A percentile compares a stretch with the other conserved stretches of the same genome.
Conservation (phyloP, 2,113 vertebrate species). For the Nycticebus coucang region DNA sequence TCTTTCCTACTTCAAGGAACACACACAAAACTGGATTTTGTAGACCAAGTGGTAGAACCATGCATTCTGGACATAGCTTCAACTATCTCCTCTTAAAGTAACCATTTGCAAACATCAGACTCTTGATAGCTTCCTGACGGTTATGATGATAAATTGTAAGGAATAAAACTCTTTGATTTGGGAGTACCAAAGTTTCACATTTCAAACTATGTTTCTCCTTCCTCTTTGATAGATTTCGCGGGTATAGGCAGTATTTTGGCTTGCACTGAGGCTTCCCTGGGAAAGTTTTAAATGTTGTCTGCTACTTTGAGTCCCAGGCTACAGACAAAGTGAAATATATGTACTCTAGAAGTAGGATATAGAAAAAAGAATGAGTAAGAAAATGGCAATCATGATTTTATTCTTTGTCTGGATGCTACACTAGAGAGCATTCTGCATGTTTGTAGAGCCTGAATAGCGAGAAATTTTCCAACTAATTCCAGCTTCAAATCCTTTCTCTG, state of each 20-base stretch:
- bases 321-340: neutral
- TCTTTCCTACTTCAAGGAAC: neutral
- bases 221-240: neutral
- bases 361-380: neutral
- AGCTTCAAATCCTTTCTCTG: slow-evolving; percentile 1
- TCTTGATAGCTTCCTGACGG: neutral
- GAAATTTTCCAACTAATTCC: slow-evolving; percentile 23
- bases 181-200: slow-evolving; percentile 47
- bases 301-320: neutral
- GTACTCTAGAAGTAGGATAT: slow-evolving; percentile 12
- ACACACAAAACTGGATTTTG: neutral
- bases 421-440: neutral
- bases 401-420: neutral
- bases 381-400: neutral
- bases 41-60: neutral
- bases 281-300: slow-evolving; percentile 62
- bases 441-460: neutral
- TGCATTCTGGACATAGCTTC: neutral
- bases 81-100: neutral
- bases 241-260: neutral
- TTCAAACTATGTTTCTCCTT: slow-evolving; percentile 41
- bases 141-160: neutral
- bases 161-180: slow-evolving; percentile 29
- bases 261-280: slow-evolving; percentile 68
- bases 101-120: neutral